These are phyloP conservation scores for Paramuricea clavata DNA, from an alignment of 92 coral and sea anemone species.

Conservation along the genomic window DNA sequence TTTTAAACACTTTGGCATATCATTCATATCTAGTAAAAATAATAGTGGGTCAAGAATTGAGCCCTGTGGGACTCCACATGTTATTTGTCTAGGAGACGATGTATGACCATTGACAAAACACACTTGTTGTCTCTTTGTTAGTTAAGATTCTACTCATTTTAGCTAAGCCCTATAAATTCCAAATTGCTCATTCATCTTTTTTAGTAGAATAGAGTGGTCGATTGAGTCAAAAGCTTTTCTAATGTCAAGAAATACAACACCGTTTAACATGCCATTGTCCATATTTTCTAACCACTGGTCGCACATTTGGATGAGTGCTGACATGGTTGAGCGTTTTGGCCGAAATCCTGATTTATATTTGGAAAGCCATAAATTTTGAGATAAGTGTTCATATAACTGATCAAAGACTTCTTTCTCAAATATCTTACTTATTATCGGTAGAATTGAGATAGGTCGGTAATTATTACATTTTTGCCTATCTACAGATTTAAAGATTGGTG, in stretches of 20 bases:
- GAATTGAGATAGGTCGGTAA: slow-evolving; percentile 45
- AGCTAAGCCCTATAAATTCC: slow-evolving; percentile 13
- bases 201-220: slow-evolving; percentile 13
- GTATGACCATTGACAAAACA: slow-evolving; percentile 49
- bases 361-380: slow-evolving; percentile 47
- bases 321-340: slow-evolving; percentile 35
- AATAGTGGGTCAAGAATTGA: slow-evolving; percentile 66
- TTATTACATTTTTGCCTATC: slow-evolving; percentile 35
- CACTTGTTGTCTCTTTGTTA: slow-evolving; percentile 47
- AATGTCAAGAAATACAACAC: slow-evolving; percentile 44
- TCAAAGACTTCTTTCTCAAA: slow-evolving; percentile 61
- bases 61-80: slow-evolving; percentile 70
- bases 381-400: slow-evolving; percentile 35
- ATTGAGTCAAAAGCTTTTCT: slow-evolving; percentile 52
- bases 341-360: slow-evolving; percentile 58
- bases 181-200: slow-evolving; percentile 30
- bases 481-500: slow-evolving; percentile 43
- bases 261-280: slow-evolving; percentile 36
- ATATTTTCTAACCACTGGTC: slow-evolving; percentile 39
- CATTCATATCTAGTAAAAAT: slow-evolving; percentile 57
- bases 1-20: slow-evolving; percentile 48
- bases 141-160: slow-evolving; percentile 16
- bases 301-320: slow-evolving; percentile 47
- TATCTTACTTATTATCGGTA: slow-evolving; percentile 51
- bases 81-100: slow-evolving; percentile 47